A percentile compares a stretch with the other conserved stretches of the same genome.
Conservation (phyloP, 2,113 vertebrate species). For the Junco hyemalis region DNA sequence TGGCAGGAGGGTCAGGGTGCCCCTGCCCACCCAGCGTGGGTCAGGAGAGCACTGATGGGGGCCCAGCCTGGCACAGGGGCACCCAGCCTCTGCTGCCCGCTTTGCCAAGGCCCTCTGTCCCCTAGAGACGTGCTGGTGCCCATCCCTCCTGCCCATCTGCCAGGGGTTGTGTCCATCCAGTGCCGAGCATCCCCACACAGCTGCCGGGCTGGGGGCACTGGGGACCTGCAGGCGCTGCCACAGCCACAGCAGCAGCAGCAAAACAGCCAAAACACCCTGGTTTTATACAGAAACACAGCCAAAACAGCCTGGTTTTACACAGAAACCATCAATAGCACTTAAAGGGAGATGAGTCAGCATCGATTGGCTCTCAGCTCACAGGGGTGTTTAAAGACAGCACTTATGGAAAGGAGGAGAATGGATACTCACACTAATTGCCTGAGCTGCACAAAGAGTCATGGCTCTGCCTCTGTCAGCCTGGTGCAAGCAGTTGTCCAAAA, state of each 20-base stretch:
- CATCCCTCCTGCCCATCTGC: fast-evolving
- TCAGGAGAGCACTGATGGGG: no score
- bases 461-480: neutral
- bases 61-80: fast-evolving
- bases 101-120: neutral
- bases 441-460: fast-evolving
- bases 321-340: neutral
- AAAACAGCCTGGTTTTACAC: fast-evolving
- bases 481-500: neutral
- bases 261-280: neutral
- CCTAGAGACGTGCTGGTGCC: fast-evolving
- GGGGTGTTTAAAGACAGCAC: neutral
- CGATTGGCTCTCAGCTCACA: neutral
- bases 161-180: fast-evolving
- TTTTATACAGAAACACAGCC: neutral
- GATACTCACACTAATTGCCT: neutral
- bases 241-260: neutral
- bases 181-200: fast-evolving
- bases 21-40: no score
- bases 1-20: no score
- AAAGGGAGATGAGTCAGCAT: fast-evolving
- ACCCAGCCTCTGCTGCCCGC: neutral
- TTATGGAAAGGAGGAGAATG: neutral
- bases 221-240: fast-evolving
- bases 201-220: fast-evolving